A percentile compares a stretch with the other conserved stretches of the same genome.
phyloP scores from a whole-genome alignment of 2,888 invertebrate genomes.

The Pseudoips prasinana region DNA sequence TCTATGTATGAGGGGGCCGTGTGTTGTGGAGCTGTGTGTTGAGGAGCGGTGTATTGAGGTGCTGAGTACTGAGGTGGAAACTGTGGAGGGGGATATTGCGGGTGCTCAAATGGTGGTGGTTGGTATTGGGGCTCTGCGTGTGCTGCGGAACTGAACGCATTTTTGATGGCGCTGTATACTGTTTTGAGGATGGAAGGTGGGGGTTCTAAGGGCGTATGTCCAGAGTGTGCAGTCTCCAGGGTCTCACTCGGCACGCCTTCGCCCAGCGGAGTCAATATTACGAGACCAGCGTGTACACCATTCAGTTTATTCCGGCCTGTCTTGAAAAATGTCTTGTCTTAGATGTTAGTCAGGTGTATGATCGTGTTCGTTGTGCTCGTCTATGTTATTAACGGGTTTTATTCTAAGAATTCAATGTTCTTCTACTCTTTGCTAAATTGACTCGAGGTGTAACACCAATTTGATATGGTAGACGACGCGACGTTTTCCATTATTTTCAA shows the following conservation, averaged over 20 bases:
- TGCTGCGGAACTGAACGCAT: slow-evolving; percentile 47
- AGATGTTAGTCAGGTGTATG: slow-evolving; percentile 19
- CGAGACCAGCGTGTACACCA: slow-evolving; percentile 73
- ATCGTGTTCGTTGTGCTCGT: slow-evolving; percentile 30
- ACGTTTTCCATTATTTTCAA: no score
- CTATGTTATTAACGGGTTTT: slow-evolving; percentile 1
- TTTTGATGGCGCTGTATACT: slow-evolving; percentile 69
- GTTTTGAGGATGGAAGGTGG: slow-evolving; percentile 63
- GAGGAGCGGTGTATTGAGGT: slow-evolving; percentile 9
- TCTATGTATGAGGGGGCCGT: slow-evolving; percentile 26
- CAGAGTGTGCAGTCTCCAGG: slow-evolving; percentile 46
- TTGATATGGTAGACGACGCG: no score
- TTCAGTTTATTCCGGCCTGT: slow-evolving; percentile 74
- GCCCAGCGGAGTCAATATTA: slow-evolving; percentile 69
- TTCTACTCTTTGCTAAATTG: no score
- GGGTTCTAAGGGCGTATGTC: slow-evolving; percentile 63
- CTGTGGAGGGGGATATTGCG: slow-evolving; percentile 1
- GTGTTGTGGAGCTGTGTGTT: slow-evolving; percentile 7
- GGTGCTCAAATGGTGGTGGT: not conserved
- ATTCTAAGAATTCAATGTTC: not conserved
- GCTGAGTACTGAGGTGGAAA: slow-evolving; percentile 1
- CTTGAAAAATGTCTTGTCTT: slow-evolving; percentile 56
- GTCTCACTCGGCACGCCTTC: slow-evolving; percentile 48
- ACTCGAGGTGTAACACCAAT: no score
- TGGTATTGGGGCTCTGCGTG: slow-evolving; percentile 8